A percentile compares a stretch with the other conserved stretches of the same genome.
Conservation (phyloP, 2,888 invertebrate genomes). For the Cheilosia impressa region DNA sequence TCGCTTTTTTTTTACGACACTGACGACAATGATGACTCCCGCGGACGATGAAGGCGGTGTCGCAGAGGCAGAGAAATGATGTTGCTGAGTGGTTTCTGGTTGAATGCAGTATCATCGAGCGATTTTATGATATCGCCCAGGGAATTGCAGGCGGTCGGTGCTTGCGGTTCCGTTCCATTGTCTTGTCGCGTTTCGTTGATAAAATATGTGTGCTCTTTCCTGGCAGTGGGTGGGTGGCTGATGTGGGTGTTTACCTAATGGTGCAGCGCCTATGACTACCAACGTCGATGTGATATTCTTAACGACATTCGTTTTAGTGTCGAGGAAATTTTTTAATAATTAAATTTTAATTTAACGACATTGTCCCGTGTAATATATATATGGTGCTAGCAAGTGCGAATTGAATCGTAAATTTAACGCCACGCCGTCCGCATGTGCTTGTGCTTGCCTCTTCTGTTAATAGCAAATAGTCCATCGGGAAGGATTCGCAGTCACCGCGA, state of each 20-base stretch:
- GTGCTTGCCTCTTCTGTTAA: not conserved
- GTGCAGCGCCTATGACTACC: conserved; percentile 28
- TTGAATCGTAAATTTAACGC: not conserved
- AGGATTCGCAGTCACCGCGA: not conserved
- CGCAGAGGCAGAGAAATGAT: conserved; percentile 47
- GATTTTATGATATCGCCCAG: conserved; percentile 70
- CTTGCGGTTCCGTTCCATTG: conserved; percentile 51
- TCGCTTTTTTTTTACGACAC: conserved; percentile 45
- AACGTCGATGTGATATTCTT: conserved; percentile 22
- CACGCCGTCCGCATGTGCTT: not conserved
- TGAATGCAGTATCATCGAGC: conserved; percentile 74
- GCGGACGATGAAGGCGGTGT: conserved; percentile 42
- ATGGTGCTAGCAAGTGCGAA: not conserved
- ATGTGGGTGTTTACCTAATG: conserved; percentile 11
- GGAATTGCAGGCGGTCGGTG: conserved; percentile 66
- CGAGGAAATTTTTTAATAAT: conserved; percentile 43
- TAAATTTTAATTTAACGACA: conserved; percentile 31
- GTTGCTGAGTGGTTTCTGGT: conserved; percentile 72
- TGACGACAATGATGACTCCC: conserved; percentile 56
- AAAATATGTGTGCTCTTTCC: conserved; percentile 56
- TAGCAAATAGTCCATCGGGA: not conserved
- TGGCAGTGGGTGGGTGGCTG: not conserved
- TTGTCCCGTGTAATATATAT: not conserved
- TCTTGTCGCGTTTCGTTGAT: conserved; percentile 50
- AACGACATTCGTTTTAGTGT: conserved; percentile 33